These are phyloP conservation scores for Catharus fuscescens DNA, from an alignment of 2,113 vertebrate genomes.

Conservation along the genomic window DNA sequence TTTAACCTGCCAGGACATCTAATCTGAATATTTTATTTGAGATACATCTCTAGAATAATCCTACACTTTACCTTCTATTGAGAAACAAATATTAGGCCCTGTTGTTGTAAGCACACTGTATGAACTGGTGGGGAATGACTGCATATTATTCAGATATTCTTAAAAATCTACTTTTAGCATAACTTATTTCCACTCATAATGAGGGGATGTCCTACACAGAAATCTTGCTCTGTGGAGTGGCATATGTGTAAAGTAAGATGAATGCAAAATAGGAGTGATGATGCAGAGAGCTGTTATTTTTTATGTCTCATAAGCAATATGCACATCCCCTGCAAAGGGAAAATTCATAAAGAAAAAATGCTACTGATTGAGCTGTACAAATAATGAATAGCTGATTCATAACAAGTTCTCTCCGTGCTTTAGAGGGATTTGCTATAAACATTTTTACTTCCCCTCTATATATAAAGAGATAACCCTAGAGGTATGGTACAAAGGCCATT, in stretches of 20 bases:
- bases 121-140: neutral
- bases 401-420: neutral
- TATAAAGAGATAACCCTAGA: neutral
- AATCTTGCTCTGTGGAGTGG: neutral
- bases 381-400: neutral
- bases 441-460: neutral
- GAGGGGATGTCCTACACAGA: neutral
- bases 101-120: neutral
- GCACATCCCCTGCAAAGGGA: neutral
- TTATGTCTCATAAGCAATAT: neutral
- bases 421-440: neutral
- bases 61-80: neutral
- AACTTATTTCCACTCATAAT: neutral
- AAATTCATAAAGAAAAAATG: neutral
- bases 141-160: neutral
- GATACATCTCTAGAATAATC: neutral
- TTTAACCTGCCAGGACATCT: neutral
- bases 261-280: neutral
- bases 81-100: neutral
- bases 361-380: neutral
- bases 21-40: neutral
- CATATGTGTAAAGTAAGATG: neutral
- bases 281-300: neutral
- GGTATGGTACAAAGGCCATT: neutral
- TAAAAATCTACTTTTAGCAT: neutral